Evolutionary conservation across 2,888 invertebrate genomes (phyloP).

Genomic region (Myathropa florea): DNA sequence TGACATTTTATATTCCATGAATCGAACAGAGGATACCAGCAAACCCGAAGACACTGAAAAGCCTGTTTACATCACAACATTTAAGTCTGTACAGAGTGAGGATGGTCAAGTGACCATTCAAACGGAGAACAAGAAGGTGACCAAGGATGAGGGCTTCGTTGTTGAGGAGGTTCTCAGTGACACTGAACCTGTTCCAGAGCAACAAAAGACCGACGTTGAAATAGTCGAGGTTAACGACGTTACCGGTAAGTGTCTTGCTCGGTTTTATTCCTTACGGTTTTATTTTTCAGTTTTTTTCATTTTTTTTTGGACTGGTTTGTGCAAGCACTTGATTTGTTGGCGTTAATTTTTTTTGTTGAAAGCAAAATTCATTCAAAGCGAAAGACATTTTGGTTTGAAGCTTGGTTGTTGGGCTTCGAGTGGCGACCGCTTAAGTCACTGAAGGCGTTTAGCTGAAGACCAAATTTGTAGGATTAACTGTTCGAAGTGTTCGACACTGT

Average conservation of each 20-base stretch:
- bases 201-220: constrained; percentile 76
- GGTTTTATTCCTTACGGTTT: neutral
- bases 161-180: constrained; percentile 80
- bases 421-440: too few relatives aligned
- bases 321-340: constrained; percentile 36
- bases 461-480: too few relatives aligned
- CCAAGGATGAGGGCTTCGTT: constrained; percentile 78
- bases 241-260: constrained; percentile 76
- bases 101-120: constrained; percentile 78
- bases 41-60: constrained; percentile 77
- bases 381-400: neutral
- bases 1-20: constrained; percentile 51
- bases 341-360: constrained; percentile 3
- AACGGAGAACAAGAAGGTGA: constrained; percentile 78
- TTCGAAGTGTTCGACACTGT: too few relatives aligned
- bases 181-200: constrained; percentile 75
- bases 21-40: constrained; percentile 74
- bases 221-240: constrained; percentile 79
- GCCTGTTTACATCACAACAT: constrained; percentile 80
- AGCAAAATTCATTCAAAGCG: constrained; percentile 10
- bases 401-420: neutral
- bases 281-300: neutral
- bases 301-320: constrained; percentile 56
- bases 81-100: constrained; percentile 79
- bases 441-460: too few relatives aligned